Conservation (phyloP, 35 echinoderm and acorn worm species). For the Apostichopus parvimensis region DNA sequence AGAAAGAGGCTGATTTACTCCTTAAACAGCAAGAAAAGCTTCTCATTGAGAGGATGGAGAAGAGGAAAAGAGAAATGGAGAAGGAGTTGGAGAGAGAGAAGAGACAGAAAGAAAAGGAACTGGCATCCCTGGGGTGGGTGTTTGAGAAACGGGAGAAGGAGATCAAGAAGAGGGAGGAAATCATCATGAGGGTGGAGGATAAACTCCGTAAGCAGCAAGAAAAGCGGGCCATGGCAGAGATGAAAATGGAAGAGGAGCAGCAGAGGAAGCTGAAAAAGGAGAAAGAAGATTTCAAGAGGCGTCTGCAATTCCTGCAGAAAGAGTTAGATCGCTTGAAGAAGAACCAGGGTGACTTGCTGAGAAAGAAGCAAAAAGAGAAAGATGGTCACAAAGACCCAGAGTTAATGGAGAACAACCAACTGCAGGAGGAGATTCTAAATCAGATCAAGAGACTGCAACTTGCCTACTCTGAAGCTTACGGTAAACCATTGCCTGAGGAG, state of each 20-base stretch:
- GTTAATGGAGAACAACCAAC: slow-evolving; percentile 70
- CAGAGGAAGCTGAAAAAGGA: slow-evolving; percentile 61
- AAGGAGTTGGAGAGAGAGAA: slow-evolving; percentile 40
- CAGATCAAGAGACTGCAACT: slow-evolving; percentile 70
- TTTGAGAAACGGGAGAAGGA: slow-evolving; percentile 31
- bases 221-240: slow-evolving; percentile 43
- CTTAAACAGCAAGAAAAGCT: slow-evolving; percentile 40
- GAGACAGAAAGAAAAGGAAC: slow-evolving; percentile 45
- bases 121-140: neutral
- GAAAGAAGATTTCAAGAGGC: slow-evolving; percentile 62
- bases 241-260: slow-evolving; percentile 49
- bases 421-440: slow-evolving; percentile 78
- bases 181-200: slow-evolving; percentile 59
- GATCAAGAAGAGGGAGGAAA: slow-evolving; percentile 49
- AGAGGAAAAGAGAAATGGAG: slow-evolving; percentile 55
- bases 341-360: slow-evolving; percentile 79
- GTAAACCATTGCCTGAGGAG: slow-evolving; percentile 37
- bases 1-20: slow-evolving; percentile 20
- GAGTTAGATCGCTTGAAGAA: slow-evolving; percentile 73
- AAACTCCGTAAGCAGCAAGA: slow-evolving; percentile 55
- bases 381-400: slow-evolving; percentile 87
- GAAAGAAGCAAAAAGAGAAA: slow-evolving; percentile 72
- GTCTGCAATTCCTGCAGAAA: slow-evolving; percentile 69
- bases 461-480: slow-evolving; percentile 64
- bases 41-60: slow-evolving; percentile 55